Evolutionary conservation across 2,113 vertebrate genomes (phyloP).

Genomic region (Nansenia antarctica): DNA sequence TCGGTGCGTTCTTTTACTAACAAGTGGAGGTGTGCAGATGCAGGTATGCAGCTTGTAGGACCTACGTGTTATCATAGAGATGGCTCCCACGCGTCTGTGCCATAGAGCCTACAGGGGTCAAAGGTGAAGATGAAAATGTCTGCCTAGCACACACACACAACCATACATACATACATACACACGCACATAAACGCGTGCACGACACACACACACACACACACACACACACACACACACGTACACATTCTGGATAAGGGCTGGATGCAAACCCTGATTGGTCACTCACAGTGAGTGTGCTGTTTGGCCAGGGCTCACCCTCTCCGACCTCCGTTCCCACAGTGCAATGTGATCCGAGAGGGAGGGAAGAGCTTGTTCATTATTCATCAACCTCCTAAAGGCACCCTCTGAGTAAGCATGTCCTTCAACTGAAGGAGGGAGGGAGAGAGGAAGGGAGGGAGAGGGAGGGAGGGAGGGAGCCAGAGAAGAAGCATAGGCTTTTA

Average conservation of each 20-base stretch:
- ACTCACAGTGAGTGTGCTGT: not conserved
- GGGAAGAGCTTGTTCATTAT: constrained; percentile 34
- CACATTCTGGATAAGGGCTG: too few species aligned
- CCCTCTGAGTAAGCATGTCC: constrained; percentile 29
- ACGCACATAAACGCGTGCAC: too few species aligned
- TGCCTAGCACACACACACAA: not conserved
- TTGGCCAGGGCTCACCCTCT: constrained; percentile 4
- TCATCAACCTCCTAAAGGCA: constrained; percentile 25
- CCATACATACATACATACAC: not conserved
- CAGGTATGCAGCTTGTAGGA: not conserved
- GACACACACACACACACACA: constrained; percentile 11
- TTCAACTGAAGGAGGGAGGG: not conserved
- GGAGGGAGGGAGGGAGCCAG: not conserved
- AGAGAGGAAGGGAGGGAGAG: not conserved
- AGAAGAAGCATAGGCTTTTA: not conserved
- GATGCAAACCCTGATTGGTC: not conserved
- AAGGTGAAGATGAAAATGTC: not conserved
- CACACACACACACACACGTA: not conserved
- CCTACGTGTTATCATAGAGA: not conserved
- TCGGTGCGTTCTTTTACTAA: not conserved
- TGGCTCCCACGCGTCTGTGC: not conserved
- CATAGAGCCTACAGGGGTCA: not conserved
- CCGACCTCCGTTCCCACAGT: constrained; percentile 13
- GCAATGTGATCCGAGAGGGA: constrained; percentile 18
- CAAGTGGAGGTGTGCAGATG: not conserved